Evolutionary conservation across 2,888 invertebrate genomes (phyloP), one percentile per base, ranked within the genome.

Genomic region (Clitarchus hookeri): DNA sequence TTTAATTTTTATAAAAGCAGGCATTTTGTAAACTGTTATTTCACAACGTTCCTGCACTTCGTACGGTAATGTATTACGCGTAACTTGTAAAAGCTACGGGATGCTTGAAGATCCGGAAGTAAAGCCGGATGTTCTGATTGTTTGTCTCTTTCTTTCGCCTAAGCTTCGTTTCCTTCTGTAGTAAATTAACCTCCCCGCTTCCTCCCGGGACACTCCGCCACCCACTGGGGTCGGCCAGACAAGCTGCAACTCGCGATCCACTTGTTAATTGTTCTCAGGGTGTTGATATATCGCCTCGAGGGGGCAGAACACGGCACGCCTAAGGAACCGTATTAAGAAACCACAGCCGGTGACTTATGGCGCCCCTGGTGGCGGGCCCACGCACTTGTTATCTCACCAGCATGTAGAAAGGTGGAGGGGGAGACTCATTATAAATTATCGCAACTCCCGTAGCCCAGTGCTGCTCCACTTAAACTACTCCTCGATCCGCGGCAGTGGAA

Each of bases 301-400:
- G 65, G 65, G 65, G 23, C 65, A 19, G 65, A n/a, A 19, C 65
- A n/a, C 23, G 65, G 65, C 65, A n/a, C 11, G 65, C 65, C 65
- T 65, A 65, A 65, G 65, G 65, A 65, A 65, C 65, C 65, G 65
- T 65, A 65, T 65, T 65, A 65, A 65, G 65, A 65, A 65, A 65
- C 65, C 65, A 8, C 65, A 65, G 65, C 65, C 65, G 65, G 65
- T 65, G 65, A 65, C 65, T 65, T 65, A 65, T 65, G n/a, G 65
- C 65, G 65, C 65, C n/a, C 65, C 65, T 65, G 65, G 65, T n/a
- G 65, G 65, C 65, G 65, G 65, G 65, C 65, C 23, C 65, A n/a
- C 65, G 65, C 65, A 65, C 65, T 65, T 65, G 65, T 65, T 65
- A 1, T 19, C 65, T 65, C 65, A 0, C 53, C 36, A 36, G 36